A percentile compares a stretch with the other conserved stretches of the same genome.
phyloP scores from a whole-genome alignment of 2,113 vertebrate species.

The Acrocephalus arundinaceus region DNA sequence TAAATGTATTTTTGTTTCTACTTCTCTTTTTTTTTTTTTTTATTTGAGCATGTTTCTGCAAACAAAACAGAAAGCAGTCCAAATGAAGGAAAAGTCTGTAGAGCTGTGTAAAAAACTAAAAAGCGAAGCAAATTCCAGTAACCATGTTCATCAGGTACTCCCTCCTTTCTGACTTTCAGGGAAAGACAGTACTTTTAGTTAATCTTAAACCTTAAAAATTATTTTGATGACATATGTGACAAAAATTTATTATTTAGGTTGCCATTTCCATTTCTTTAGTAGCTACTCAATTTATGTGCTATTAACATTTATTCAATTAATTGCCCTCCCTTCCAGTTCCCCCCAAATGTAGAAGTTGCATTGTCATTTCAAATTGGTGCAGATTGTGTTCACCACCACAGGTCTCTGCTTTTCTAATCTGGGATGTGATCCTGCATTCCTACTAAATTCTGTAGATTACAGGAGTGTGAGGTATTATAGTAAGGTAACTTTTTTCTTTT shows the following conservation, averaged over 20 bases:
- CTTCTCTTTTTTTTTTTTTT: not conserved
- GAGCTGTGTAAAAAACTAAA: not conserved
- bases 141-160: not conserved
- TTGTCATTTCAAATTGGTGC: not conserved
- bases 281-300: not conserved
- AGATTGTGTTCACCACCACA: not conserved
- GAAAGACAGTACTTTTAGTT: not conserved
- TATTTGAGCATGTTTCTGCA: not conserved
- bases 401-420: not conserved
- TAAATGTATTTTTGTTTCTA: not conserved
- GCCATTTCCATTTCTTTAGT: not conserved
- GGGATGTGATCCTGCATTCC: not conserved
- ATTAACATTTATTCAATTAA: not conserved
- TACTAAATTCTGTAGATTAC: not conserved
- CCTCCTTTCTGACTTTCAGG: not conserved
- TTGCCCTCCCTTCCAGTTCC: fast-evolving
- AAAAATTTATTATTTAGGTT: not conserved
- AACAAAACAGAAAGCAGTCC: not conserved
- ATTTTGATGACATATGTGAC: not conserved
- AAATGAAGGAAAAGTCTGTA: not conserved
- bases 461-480: not conserved
- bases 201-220: not conserved
- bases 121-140: not conserved
- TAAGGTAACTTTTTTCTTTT: not conserved
- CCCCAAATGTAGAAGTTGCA: not conserved